Evolutionary conservation across 92 coral and sea anemone genomes (phyloP).

Genomic region (Plumapathes pennacea): DNA sequence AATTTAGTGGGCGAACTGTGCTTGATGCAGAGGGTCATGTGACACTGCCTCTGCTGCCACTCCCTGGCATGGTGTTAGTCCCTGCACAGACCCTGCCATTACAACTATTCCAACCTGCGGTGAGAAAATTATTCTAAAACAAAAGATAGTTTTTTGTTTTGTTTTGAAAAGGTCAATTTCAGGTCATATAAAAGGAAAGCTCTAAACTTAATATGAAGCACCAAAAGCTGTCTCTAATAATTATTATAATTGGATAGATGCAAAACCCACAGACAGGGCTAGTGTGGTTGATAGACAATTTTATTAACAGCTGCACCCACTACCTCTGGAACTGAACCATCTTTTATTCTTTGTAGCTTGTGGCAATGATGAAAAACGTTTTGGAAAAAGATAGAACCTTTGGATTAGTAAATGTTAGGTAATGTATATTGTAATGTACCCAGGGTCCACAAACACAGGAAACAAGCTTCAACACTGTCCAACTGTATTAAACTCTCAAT

Average conservation of each 20-base stretch:
- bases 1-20: slow-evolving; percentile 87
- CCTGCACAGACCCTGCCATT: slow-evolving; percentile 97
- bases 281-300: too few relatives aligned
- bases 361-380: slow-evolving; percentile 93
- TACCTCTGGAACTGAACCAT: too few relatives aligned
- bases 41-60: slow-evolving; percentile 67
- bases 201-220: not conserved
- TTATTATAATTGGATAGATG: too few relatives aligned
- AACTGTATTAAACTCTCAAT: too few relatives aligned
- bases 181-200: not conserved
- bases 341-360: slow-evolving; percentile 53
- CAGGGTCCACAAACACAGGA: too few relatives aligned
- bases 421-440: slow-evolving; percentile 1
- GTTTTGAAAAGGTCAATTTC: not conserved
- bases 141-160: not conserved
- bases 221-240: too few relatives aligned
- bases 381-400: slow-evolving; percentile 94
- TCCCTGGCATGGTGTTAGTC: slow-evolving; percentile 80
- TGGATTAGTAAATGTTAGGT: slow-evolving; percentile 93
- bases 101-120: slow-evolving; percentile 86
- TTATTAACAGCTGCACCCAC: too few relatives aligned
- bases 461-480: too few relatives aligned
- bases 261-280: too few relatives aligned
- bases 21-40: slow-evolving; percentile 74
- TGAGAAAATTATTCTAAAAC: too few relatives aligned